phyloP scores from a whole-genome alignment of 2,113 vertebrate genomes.

The Tetraodon nigroviridis region DNA sequence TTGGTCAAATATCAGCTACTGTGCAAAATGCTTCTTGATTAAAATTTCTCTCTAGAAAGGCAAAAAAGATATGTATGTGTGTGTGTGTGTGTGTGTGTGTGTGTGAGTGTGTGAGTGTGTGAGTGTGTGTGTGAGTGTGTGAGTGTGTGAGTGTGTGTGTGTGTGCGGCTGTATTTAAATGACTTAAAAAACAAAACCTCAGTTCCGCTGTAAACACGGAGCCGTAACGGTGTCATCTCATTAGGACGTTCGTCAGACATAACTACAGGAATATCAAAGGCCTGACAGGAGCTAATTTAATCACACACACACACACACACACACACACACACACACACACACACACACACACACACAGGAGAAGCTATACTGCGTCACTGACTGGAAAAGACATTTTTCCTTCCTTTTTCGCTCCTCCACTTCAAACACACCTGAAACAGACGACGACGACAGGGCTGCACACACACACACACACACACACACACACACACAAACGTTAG shows the following conservation, averaged over 20 bases:
- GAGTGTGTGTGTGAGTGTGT: too few species aligned
- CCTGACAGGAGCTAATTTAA: slow-evolving; percentile 50
- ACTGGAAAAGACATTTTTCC: slow-evolving; percentile 43
- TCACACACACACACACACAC: slow-evolving; percentile 13
- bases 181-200: slow-evolving; percentile 20
- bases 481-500: too few species aligned
- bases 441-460: slow-evolving; percentile 3
- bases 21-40: slow-evolving; percentile 37
- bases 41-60: slow-evolving; percentile 32
- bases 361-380: slow-evolving; percentile 34
- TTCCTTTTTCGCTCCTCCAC: slow-evolving; percentile 3
- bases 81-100: too few species aligned
- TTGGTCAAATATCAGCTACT: slow-evolving; percentile 39
- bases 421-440: slow-evolving; percentile 25
- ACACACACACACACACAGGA: slow-evolving; percentile 7
- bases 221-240: slow-evolving; percentile 39
- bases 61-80: not conserved
- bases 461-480: too few species aligned
- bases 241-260: slow-evolving; percentile 46
- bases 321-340: slow-evolving; percentile 6
- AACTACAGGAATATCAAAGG: slow-evolving; percentile 51
- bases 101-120: too few species aligned
- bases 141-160: too few species aligned
- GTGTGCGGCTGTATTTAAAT: too few species aligned
- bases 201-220: slow-evolving; percentile 36